Evolutionary conservation across 2,888 invertebrate species (phyloP), one percentile per base, ranked within the genome.

Genomic region (Eudasyphora cyanicolor): DNA sequence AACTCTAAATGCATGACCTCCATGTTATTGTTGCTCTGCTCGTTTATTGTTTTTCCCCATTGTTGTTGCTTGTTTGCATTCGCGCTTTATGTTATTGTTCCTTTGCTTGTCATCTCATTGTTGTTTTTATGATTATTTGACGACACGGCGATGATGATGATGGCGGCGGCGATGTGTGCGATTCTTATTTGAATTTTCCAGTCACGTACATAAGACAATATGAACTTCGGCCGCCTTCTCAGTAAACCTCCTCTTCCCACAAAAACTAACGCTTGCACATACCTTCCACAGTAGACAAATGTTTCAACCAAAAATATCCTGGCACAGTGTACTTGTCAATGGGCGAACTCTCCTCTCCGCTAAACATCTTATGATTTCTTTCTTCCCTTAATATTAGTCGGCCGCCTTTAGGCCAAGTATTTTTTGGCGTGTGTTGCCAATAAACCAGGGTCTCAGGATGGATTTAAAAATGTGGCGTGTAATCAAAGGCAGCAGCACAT

Each of bases 181-280:
- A 27, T 69, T 54, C 17, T 27, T n/a, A 38, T 76, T 69, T 67
- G 5, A 42, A 57, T 70, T 62, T 71, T 35, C 60, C 14, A 49
- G 77, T 77, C 77, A 77, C 76, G 70, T 77, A 57, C 57, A 27
- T 27, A 7, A 57, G 14, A 57, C 27, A 57, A 57, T 57, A 57
- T 57, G 57, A 24, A 14, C 27, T 14, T 27, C 27, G 27, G 27
- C 57, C 57, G 27, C 57, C 57, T 14, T 12, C 12, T 14, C 57
- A 21, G 10, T n/a, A n/a, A n/a, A 14, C 12, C n/a, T 45, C 45
- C 14, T 14, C n/a, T n/a, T n/a, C 2, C 45, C 14, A 1, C 45
- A 14, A 45, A 8, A 1, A 45, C n/a, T 2, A 14, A n/a, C 45
- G n/a, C n/a, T 12, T n/a, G 14, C 38, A 38, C 6, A 38, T 14